Conservation (phyloP, 2,888 invertebrate genomes). For the Morinoia aosen region DNA sequence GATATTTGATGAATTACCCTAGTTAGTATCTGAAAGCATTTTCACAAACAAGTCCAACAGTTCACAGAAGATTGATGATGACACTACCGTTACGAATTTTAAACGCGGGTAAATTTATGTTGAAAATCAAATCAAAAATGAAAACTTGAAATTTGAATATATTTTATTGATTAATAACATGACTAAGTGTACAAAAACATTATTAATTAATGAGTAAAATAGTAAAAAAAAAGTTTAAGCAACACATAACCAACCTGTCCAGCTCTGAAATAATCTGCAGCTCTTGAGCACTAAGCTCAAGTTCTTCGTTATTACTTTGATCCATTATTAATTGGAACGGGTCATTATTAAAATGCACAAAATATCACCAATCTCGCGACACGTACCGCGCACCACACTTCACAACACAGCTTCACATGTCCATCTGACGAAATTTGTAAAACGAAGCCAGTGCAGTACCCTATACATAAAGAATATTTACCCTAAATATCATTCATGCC, state of each 20-base stretch:
- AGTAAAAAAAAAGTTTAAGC: background rate
- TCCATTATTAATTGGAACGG: conserved; percentile 54
- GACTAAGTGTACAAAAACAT: background rate
- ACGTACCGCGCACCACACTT: conserved; percentile 36
- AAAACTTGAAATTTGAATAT: background rate
- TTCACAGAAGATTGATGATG: background rate
- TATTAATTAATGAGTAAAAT: background rate
- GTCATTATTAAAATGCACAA: conserved; percentile 8
- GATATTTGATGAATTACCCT: too few species aligned
- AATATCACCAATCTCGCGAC: background rate
- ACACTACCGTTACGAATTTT: too few species aligned
- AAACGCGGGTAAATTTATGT: too few species aligned
- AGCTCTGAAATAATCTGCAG: conserved; percentile 87
- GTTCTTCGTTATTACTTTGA: conserved; percentile 64
- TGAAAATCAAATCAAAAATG: too few species aligned
- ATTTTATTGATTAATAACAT: background rate
- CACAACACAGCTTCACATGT: conserved; percentile 48
- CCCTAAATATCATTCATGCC: background rate
- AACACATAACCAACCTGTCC: conserved; percentile 79
- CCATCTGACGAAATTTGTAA: conserved; percentile 43
- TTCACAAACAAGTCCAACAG: background rate
- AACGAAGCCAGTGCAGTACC: conserved; percentile 38
- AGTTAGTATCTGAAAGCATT: background rate
- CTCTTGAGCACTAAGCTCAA: conserved; percentile 81
- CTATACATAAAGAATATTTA: background rate